phyloP scores from a whole-genome alignment of 2,113 vertebrate species.

The Ochotona princeps region DNA sequence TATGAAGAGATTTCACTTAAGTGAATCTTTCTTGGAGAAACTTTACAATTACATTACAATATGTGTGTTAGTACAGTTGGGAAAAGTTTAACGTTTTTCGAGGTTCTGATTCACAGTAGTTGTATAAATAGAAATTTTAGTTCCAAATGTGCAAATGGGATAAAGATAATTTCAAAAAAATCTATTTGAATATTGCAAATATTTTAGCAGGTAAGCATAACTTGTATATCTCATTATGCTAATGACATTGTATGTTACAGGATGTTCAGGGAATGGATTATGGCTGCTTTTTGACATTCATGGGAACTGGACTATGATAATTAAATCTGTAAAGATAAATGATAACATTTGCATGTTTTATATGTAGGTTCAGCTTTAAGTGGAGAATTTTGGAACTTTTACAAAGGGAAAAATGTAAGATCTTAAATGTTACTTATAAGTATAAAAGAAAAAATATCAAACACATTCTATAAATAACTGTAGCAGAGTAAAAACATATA shows the following conservation, averaged over 20 bases:
- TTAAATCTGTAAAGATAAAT: neutral
- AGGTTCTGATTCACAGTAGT: neutral
- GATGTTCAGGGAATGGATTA: neutral
- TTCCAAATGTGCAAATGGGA: neutral
- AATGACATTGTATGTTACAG: neutral
- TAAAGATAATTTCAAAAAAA: neutral
- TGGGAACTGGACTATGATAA: neutral
- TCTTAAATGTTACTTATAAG: neutral
- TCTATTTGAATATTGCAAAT: neutral
- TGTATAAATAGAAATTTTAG: neutral
- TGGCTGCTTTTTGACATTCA: neutral
- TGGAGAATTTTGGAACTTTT: neutral
- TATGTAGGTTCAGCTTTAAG: neutral
- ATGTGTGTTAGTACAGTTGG: neutral
- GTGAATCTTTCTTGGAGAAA: neutral
- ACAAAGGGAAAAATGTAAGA: neutral
- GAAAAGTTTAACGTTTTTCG: neutral
- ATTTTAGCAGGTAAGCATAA: neutral
- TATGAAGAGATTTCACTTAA: neutral
- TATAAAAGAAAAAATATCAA: neutral
- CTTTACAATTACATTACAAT: neutral
- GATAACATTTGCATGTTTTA: neutral
- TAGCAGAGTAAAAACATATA: neutral
- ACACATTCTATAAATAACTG: neutral
- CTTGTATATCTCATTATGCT: neutral